Conservation (phyloP, 2,113 vertebrate species). For the Megatriorchis doriae region DNA sequence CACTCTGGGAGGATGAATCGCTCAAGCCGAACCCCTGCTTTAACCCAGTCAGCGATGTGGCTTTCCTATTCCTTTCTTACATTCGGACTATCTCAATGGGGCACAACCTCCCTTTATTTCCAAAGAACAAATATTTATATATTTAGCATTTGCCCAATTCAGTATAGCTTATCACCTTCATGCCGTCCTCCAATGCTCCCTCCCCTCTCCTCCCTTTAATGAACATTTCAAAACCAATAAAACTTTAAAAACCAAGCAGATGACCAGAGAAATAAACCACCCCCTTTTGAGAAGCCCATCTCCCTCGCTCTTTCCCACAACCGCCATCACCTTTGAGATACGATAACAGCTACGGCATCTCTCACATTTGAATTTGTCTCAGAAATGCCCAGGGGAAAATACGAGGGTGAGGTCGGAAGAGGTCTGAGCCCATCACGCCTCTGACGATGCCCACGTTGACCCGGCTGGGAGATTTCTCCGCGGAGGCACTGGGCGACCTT, state of each 20-base stretch:
- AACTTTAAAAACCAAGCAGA: not conserved
- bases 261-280: not conserved
- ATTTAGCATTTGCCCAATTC: not conserved
- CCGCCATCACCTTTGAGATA: not conserved
- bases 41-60: not conserved
- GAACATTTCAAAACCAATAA: not conserved
- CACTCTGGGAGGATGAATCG: accelerated
- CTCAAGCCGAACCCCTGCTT: not conserved
- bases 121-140: not conserved
- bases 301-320: not conserved
- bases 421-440: not conserved
- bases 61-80: not conserved
- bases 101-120: not conserved
- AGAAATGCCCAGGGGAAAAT: not conserved
- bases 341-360: not conserved
- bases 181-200: not conserved
- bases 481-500: accelerated
- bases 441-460: not conserved
- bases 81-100: not conserved
- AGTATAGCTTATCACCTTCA: not conserved
- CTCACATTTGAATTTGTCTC: not conserved
- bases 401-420: not conserved
- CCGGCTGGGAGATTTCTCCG: not conserved
- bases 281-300: not conserved
- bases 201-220: not conserved